phyloP scores from a whole-genome alignment of 2,113 vertebrate species.

The Oophaga pumilio region DNA sequence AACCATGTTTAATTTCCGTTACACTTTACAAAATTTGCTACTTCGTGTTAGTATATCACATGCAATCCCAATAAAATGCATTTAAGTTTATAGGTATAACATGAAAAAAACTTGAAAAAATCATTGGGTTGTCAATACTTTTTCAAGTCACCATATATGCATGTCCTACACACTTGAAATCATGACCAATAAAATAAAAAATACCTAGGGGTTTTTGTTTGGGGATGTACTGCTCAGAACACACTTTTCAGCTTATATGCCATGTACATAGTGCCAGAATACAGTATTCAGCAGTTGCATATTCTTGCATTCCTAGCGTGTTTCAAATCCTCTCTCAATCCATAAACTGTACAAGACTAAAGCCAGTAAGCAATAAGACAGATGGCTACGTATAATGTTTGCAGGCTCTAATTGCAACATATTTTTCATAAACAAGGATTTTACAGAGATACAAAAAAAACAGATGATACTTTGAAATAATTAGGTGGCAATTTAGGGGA shows the following conservation, averaged over 20 bases:
- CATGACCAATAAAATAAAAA: background rate
- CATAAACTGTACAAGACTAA: background rate
- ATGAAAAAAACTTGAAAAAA: too few species aligned
- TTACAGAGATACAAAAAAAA: slow-evolving; percentile 21
- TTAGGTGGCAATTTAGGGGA: background rate
- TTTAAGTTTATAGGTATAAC: too few species aligned
- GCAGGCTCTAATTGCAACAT: slow-evolving; percentile 21
- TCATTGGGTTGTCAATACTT: too few species aligned
- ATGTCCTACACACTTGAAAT: background rate
- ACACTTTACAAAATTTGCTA: too few species aligned
- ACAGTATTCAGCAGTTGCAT: background rate
- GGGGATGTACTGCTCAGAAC: background rate
- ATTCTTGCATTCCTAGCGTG: slow-evolving; percentile 11
- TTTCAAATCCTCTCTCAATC: slow-evolving; percentile 21
- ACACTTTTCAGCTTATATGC: background rate
- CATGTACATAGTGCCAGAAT: background rate
- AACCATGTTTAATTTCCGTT: too few species aligned
- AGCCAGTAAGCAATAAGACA: slow-evolving; percentile 47
- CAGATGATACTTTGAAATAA: slow-evolving; percentile 11
- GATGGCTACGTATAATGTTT: slow-evolving; percentile 41
- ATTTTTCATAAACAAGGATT: slow-evolving; percentile 35
- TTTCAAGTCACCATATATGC: too few species aligned
- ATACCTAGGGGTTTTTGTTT: background rate
- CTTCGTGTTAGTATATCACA: too few species aligned
- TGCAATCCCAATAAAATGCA: too few species aligned